These are phyloP conservation scores for Neotoxoptera formosana DNA, from an alignment of 1,140 invertebrate genomes.

Conservation along the genomic window DNA sequence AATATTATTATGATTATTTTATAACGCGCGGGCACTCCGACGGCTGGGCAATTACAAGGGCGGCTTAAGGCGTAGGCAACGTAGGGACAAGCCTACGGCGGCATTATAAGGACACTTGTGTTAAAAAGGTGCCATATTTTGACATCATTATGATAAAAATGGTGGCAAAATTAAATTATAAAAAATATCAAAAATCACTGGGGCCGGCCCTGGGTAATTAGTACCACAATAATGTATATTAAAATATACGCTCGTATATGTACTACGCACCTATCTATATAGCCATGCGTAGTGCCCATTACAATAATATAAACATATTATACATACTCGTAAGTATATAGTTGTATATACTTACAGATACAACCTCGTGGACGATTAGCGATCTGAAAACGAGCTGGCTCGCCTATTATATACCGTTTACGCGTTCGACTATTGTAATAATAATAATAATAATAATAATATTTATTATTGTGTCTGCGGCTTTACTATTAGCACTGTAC, in stretches of 20 bases:
- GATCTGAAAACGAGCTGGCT: slow-evolving; percentile 1
- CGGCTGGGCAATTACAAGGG: background rate
- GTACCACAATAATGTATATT: background rate
- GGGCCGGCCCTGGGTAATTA: no score
- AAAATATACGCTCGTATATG: background rate
- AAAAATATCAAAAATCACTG: no score
- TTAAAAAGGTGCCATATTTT: no score
- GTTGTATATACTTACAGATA: background rate
- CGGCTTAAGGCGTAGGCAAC: no score
- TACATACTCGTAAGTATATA: background rate
- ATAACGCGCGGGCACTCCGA: background rate
- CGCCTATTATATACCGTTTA: background rate
- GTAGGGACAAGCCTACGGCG: no score
- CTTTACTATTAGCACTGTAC: background rate
- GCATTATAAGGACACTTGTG: no score
- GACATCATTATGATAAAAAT: no score
- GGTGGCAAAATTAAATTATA: no score
- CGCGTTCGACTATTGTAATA: background rate
- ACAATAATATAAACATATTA: background rate
- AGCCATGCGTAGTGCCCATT: no score
- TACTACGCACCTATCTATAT: no score
- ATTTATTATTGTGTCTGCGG: background rate
- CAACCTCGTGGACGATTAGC: background rate
- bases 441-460: background rate
- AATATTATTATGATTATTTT: background rate